These are phyloP conservation scores for Sus cebifrons DNA, from an alignment of 2,797 vertebrate genomes.

Conservation along the genomic window DNA sequence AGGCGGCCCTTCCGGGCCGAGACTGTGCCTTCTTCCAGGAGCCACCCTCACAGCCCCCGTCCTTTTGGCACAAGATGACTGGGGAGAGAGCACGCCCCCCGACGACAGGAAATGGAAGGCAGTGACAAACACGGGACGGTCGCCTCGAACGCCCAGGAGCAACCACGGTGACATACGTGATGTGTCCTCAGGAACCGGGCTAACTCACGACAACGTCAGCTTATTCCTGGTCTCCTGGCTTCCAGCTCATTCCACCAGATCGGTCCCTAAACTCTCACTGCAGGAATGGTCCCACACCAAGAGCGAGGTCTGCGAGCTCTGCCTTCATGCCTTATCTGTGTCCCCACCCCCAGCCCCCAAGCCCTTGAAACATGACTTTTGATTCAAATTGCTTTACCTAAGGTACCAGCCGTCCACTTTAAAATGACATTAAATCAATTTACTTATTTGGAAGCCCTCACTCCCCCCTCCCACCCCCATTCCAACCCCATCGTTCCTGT, in stretches of 20 bases:
- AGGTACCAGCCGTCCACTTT: background rate
- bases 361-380: background rate
- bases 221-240: background rate
- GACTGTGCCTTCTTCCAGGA: accelerated
- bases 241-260: background rate
- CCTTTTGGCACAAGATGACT: background rate
- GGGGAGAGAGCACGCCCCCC: background rate
- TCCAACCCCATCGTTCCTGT: too few relatives aligned
- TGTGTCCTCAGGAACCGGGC: background rate
- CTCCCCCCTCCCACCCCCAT: background rate
- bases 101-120: accelerated
- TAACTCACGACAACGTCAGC: background rate
- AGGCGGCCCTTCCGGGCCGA: background rate
- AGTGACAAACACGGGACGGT: too few relatives aligned
- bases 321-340: background rate
- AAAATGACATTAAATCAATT: background rate
- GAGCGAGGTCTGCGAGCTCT: accelerated
- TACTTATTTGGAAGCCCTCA: background rate
- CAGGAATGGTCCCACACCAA: background rate
- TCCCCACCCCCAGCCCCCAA: background rate
- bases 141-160: accelerated
- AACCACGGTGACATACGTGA: accelerated
- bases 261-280: background rate
- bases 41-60: background rate
- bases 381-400: background rate